phyloP scores from a whole-genome alignment of 2,797 vertebrate species.

The Picus viridis region DNA sequence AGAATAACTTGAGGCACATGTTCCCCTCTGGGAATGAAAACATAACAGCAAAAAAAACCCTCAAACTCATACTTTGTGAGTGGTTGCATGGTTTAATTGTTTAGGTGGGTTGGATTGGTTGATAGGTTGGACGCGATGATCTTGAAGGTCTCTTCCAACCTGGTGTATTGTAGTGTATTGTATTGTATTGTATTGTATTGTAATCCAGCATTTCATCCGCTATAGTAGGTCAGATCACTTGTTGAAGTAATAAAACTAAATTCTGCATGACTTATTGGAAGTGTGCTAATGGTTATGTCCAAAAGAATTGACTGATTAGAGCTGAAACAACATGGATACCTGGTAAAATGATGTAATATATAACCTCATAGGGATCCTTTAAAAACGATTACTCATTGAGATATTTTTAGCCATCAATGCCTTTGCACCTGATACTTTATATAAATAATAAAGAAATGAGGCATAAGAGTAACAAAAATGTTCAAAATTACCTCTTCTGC shows the following conservation, averaged over 20 bases:
- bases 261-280: not conserved
- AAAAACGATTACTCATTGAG: not conserved
- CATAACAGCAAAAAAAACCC: not conserved
- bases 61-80: not conserved
- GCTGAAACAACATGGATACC: not conserved
- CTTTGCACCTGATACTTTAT: not conserved
- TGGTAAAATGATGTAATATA: not conserved
- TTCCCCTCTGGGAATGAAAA: not conserved
- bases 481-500: not conserved
- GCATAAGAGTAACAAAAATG: not conserved
- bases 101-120: no score
- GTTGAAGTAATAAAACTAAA: not conserved
- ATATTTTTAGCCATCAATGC: not conserved
- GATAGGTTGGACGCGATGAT: no score
- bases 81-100: no score
- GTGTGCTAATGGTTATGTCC: not conserved
- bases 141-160: no score
- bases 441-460: not conserved
- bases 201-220: not conserved
- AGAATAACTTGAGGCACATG: not conserved
- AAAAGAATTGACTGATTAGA: not conserved
- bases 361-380: not conserved
- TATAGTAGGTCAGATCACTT: not conserved
- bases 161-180: no score
- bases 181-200: no score